phyloP scores from a whole-genome alignment of 2,797 vertebrate genomes.

The Protosalanx chinensis region DNA sequence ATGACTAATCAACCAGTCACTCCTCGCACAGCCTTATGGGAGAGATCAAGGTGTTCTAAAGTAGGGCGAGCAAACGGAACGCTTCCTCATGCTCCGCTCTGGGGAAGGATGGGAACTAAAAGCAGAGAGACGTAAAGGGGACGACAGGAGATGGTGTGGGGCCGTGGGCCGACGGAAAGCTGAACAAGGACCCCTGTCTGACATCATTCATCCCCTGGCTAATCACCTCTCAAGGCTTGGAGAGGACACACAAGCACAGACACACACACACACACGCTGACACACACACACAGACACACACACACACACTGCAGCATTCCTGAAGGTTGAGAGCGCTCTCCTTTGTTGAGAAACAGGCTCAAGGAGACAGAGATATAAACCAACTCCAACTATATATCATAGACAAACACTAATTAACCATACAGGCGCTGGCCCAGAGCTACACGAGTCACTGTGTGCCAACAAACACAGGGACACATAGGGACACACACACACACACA shows the following conservation, averaged over 20 bases:
- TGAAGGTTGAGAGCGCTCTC: background rate
- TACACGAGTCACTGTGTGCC: too few species aligned
- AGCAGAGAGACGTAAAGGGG: too few species aligned
- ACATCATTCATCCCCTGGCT: background rate
- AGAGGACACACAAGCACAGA: background rate
- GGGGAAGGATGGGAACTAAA: background rate
- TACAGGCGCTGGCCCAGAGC: background rate
- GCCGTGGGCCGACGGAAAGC: too few species aligned
- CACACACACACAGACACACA: too few species aligned
- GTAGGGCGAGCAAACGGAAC: too few species aligned
- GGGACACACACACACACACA: background rate
- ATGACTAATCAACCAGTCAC: background rate
- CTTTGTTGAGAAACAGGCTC: background rate
- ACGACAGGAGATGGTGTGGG: background rate
- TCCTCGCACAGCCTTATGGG: too few species aligned
- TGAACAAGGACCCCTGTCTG: background rate
- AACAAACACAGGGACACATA: background rate
- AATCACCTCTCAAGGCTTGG: conserved; percentile 2
- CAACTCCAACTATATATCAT: background rate
- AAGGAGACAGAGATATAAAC: background rate
- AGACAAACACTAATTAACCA: background rate
- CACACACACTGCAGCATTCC: conserved; percentile 4
- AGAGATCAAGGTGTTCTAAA: too few species aligned
- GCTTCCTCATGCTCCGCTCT: too few species aligned
- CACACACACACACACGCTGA: background rate